Conservation (phyloP, 2,888 invertebrate genomes). For the Pimpla rufipes region DNA sequence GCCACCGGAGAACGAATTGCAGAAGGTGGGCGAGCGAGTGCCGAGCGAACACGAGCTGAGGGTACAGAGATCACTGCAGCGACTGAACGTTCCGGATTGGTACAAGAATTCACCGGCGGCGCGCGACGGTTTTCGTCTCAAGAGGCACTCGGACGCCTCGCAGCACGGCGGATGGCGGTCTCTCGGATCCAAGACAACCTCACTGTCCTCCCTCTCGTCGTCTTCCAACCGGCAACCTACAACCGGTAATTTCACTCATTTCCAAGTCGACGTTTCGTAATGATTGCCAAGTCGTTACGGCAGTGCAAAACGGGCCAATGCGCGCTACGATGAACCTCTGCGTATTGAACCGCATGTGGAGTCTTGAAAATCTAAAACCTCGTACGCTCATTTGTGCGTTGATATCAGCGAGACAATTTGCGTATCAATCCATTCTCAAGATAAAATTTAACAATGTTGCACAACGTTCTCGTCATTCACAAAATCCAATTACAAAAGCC, state of each 20-base stretch:
- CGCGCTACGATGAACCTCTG: no score
- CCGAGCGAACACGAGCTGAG: constrained; percentile 97
- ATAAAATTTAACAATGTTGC: no score
- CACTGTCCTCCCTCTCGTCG: constrained; percentile 90
- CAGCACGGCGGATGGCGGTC: constrained; percentile 88
- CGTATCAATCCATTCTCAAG: no score
- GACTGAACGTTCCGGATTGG: constrained; percentile 98
- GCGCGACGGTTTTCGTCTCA: constrained; percentile 92
- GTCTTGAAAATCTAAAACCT: no score
- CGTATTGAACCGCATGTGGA: no score
- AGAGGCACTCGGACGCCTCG: constrained; percentile 90
- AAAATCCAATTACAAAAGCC: no score
- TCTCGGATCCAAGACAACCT: constrained; percentile 94
- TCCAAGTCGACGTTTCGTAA: constrained; percentile 19
- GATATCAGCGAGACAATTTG: no score
- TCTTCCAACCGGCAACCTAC: constrained; percentile 84
- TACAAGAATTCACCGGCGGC: constrained; percentile 92
- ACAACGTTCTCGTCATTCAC: no score
- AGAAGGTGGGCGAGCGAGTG: constrained; percentile 92
- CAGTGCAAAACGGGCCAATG: no score
- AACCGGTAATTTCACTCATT: constrained; percentile 76
- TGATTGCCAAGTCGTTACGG: not conserved
- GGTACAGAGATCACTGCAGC: constrained; percentile 96
- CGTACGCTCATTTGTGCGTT: no score
- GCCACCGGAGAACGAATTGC: constrained; percentile 98